Evolutionary conservation across 2,797 vertebrate species (phyloP).

Genomic region (Enoplosus armatus): DNA sequence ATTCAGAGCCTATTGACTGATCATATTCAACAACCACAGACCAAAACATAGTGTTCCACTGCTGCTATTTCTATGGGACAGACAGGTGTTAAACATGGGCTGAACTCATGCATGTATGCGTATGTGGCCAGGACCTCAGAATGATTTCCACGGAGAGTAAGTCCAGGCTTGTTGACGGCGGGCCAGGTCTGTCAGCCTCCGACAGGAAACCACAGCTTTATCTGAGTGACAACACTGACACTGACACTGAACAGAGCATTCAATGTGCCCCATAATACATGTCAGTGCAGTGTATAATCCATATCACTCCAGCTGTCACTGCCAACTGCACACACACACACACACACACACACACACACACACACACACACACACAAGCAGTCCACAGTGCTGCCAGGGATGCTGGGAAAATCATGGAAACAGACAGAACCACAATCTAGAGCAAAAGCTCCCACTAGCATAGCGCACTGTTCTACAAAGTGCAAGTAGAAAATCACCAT

Average conservation of each 20-base stretch:
- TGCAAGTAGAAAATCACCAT: constrained; percentile 5
- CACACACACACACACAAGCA: constrained; percentile 42
- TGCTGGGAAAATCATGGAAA: constrained; percentile 40
- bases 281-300: constrained; percentile 68
- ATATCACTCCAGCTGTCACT: constrained; percentile 73
- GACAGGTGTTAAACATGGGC: constrained; percentile 29
- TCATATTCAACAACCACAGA: constrained; percentile 12
- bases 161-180: constrained; percentile 55
- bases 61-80: constrained; percentile 10
- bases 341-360: constrained; percentile 30
- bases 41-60: constrained; percentile 23
- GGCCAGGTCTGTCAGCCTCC: constrained; percentile 59
- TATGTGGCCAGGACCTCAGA: constrained; percentile 24
- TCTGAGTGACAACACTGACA: constrained; percentile 73
- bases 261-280: constrained; percentile 65
- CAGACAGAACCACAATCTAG: constrained; percentile 38
- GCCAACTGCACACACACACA: constrained; percentile 49
- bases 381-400: constrained; percentile 36
- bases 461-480: constrained; percentile 4
- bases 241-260: constrained; percentile 66
- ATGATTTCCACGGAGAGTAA: constrained; percentile 53
- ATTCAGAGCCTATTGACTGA: neutral
- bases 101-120: constrained; percentile 23
- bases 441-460: constrained; percentile 16
- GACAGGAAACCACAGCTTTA: constrained; percentile 75